A percentile compares a stretch with the other conserved stretches of the same genome.
Evolutionary conservation across 1,140 invertebrate genomes (phyloP).

Genomic region (Eriocheir sinensis): DNA sequence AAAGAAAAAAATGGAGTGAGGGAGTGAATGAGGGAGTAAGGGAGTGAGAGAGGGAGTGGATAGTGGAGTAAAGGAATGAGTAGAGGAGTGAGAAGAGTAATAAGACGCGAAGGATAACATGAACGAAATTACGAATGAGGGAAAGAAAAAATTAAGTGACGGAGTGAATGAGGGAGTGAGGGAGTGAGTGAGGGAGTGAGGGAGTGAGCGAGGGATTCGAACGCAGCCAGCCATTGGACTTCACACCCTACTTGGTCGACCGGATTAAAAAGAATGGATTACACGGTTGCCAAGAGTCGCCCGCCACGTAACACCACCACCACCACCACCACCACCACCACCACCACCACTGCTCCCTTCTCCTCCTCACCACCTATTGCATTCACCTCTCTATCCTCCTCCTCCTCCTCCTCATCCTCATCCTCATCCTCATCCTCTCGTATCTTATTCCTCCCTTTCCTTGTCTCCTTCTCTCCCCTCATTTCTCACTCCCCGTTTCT

Average conservation of each 20-base stretch:
- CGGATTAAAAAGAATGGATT: slow-evolving; percentile 78
- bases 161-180: background rate
- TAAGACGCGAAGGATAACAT: too few relatives aligned
- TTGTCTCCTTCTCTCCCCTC: background rate
- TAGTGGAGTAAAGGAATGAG: background rate
- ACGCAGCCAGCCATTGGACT: slow-evolving; percentile 62
- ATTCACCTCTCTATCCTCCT: background rate
- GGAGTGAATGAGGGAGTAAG: background rate
- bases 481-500: too few relatives aligned
- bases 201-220: slow-evolving; percentile 30
- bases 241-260: slow-evolving; percentile 68
- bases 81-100: too few relatives aligned
- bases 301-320: slow-evolving; percentile 32
- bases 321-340: background rate
- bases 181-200: background rate
- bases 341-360: background rate
- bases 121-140: too few relatives aligned
- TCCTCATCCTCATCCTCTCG: too few relatives aligned
- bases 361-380: background rate
- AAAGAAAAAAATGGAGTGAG: background rate
- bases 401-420: background rate
- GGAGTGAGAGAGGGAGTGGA: background rate
- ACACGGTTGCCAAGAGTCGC: slow-evolving; percentile 63
- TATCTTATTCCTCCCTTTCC: background rate
- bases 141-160: background rate